These are phyloP conservation scores for Pollicipes pollicipes DNA, from an alignment of 1,140 invertebrate species.

Conservation along the genomic window DNA sequence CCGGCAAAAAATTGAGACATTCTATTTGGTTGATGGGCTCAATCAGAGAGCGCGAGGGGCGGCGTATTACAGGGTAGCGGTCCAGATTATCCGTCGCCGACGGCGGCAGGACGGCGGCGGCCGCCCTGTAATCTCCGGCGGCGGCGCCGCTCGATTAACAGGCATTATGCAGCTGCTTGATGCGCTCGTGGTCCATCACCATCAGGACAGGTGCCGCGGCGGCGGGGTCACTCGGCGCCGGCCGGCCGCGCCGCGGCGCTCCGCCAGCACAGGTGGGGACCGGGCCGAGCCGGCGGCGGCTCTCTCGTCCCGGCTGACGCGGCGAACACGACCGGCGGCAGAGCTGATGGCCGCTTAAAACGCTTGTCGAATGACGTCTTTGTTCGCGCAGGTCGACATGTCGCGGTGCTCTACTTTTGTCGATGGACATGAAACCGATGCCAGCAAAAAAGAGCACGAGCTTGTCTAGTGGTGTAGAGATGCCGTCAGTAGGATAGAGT, in stretches of 20 bases:
- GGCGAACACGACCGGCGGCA: too few relatives aligned
- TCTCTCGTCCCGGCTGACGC: background rate
- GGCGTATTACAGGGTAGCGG: background rate
- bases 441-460: too few relatives aligned
- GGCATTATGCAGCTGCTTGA: background rate
- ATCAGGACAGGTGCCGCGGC: too few relatives aligned
- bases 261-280: background rate
- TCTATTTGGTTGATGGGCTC: background rate
- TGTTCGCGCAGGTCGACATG: too few relatives aligned
- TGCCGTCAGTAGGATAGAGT: too few relatives aligned
- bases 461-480: too few relatives aligned
- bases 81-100: background rate
- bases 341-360: background rate
- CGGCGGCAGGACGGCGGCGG: too few relatives aligned
- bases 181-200: background rate
- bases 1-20: background rate
- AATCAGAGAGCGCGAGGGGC: too few relatives aligned
- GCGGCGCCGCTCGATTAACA: background rate
- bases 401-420: too few relatives aligned
- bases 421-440: too few relatives aligned
- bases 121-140: background rate
- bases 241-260: background rate
- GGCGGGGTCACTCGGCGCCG: too few relatives aligned
- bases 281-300: too few relatives aligned
- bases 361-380: background rate